phyloP scores from a whole-genome alignment of 1,140 invertebrate genomes.

The Procambarus virginalis region DNA sequence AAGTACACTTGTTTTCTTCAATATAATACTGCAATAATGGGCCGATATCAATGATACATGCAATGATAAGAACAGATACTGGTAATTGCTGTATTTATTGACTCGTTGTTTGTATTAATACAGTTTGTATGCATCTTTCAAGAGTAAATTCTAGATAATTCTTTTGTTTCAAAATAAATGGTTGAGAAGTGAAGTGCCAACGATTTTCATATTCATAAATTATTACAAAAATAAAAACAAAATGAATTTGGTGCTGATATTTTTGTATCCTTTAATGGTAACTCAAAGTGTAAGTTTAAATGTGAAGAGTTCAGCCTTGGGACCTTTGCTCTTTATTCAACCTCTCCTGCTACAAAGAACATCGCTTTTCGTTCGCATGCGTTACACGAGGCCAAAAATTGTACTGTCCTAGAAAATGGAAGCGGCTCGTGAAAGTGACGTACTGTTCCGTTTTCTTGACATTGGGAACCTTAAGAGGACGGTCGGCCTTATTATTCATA shows the following conservation, averaged over 20 bases:
- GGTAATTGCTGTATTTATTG: background rate
- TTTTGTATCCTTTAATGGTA: background rate
- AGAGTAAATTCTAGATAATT: background rate
- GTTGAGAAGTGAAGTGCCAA: background rate
- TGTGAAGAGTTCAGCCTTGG: too few species aligned
- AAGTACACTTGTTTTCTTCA: slow-evolving; percentile 12
- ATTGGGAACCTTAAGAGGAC: too few species aligned
- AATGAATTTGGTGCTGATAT: background rate
- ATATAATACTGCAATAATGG: slow-evolving; percentile 27
- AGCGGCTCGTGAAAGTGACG: too few species aligned
- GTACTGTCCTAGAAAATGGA: too few species aligned
- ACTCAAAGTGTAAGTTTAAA: too few species aligned
- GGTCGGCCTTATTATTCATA: too few species aligned
- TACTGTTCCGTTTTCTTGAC: too few species aligned
- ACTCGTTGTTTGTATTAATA: background rate
- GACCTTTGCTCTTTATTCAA: too few species aligned
- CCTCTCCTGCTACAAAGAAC: too few species aligned
- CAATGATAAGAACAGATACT: slow-evolving; percentile 53
- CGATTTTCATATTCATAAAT: background rate
- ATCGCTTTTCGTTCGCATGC: too few species aligned
- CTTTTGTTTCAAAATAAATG: background rate
- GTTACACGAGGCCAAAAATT: too few species aligned
- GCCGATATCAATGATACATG: background rate
- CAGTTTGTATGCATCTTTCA: background rate
- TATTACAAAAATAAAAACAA: too few species aligned